Evolutionary conservation across 2,888 invertebrate genomes (phyloP), one percentile per base, ranked within the genome.

Genomic region (Gerris lacustris): DNA sequence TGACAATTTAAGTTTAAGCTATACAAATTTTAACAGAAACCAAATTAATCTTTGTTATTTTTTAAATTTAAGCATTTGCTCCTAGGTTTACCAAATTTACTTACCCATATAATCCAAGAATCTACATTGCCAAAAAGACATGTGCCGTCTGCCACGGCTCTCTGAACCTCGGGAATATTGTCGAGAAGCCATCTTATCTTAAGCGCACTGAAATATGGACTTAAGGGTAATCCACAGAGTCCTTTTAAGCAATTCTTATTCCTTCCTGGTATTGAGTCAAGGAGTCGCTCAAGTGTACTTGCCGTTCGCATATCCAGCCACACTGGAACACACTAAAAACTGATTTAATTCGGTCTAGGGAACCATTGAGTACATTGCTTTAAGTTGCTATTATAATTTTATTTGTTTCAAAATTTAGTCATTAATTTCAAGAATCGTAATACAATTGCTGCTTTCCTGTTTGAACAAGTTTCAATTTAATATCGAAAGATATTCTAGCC

Each of bases 231-330:
- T n/a, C 90, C 90, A 79, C 87, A 87, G 9, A 83, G 76, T 31
- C 80, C 78, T 75, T 83, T 82, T 70, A 84, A 79, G 76, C 81
- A 81, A 75, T 84, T 82, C 76, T 82, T 82, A 75, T 83, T 81
- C 67, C 79, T 79, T 72, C 82, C 84, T 5, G 89, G 90, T 71
- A 91, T 87, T 72, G 86, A 87, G 70, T 90, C 88, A 15, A 95
- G 81, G 71, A 96, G 83, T 74, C 89, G 86, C 75, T 96, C 94
- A 45, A 96, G 92, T 9, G 95, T 92, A 0, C 87, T 84, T 0
- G 92, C 87, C 0, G 97, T 97, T 75, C 98, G 85, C 83, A 92
- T 90, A 79, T 99, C 98, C 77, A 94, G 82, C 98, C 98, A 99
- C 31, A 96, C 94, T 90, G 80, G 67, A 82, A 84, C 31, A 31